A percentile compares a stretch with the other conserved stretches of the same genome.
Evolutionary conservation across 2,797 vertebrate species (phyloP).

Genomic region (Urocyon cinereoargenteus): DNA sequence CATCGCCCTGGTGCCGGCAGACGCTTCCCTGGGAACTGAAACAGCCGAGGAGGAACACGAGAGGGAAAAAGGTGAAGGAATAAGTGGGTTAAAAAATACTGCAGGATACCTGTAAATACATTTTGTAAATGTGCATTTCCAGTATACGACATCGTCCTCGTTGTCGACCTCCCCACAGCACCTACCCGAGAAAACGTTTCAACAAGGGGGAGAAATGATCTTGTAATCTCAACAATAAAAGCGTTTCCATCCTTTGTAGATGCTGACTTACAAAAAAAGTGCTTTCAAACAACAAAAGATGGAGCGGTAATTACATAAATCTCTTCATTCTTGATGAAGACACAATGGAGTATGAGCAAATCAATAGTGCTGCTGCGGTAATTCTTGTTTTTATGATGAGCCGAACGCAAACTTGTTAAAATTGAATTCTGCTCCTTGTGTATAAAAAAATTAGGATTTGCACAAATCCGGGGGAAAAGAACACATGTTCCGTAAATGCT

Average conservation of each 20-base stretch:
- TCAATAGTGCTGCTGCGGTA: constrained; percentile 88
- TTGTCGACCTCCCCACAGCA: constrained; percentile 84
- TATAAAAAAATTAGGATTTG: constrained; percentile 79
- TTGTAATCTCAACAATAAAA: constrained; percentile 91
- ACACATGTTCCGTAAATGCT: constrained; percentile 84
- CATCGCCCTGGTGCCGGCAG: neutral
- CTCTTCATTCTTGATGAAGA: constrained; percentile 91
- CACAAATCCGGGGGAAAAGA: constrained; percentile 81
- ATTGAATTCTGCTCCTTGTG: constrained; percentile 87
- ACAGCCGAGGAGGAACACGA: constrained; percentile 38
- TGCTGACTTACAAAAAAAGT: constrained; percentile 91
- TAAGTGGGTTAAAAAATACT: constrained; percentile 81
- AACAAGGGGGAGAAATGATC: constrained; percentile 84
- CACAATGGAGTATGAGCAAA: constrained; percentile 88
- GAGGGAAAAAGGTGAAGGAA: constrained; percentile 68
- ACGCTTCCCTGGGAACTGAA: constrained; percentile 71
- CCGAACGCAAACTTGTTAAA: constrained; percentile 89
- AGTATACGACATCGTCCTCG: constrained; percentile 76
- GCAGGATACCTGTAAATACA: constrained; percentile 70
- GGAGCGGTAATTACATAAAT: constrained; percentile 92
- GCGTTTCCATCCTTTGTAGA: constrained; percentile 88
- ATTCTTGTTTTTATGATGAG: constrained; percentile 90
- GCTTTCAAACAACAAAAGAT: constrained; percentile 90
- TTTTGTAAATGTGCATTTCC: constrained; percentile 77
- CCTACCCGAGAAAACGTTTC: constrained; percentile 86